phyloP scores from a whole-genome alignment of 2,888 invertebrate species.

The Drosophila emarginata region DNA sequence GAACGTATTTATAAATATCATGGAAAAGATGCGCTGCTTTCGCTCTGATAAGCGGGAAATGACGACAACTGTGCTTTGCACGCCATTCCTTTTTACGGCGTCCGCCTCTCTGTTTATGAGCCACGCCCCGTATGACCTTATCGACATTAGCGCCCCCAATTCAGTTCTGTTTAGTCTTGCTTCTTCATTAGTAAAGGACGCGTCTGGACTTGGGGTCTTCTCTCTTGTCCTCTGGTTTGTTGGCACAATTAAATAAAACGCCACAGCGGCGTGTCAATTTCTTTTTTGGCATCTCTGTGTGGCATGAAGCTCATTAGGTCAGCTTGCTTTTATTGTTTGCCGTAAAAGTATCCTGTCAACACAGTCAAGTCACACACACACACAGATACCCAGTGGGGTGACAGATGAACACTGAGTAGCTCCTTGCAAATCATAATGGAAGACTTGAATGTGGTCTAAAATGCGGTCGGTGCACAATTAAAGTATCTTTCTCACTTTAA shows the following conservation, averaged over 20 bases:
- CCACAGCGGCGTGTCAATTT: slow-evolving; percentile 65
- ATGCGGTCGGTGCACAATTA: slow-evolving; percentile 6
- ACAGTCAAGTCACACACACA: not conserved
- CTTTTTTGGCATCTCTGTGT: slow-evolving; percentile 40
- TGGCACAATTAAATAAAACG: slow-evolving; percentile 64
- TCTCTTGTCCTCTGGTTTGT: slow-evolving; percentile 48
- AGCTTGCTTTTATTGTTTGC: slow-evolving; percentile 23
- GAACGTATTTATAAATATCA: slow-evolving; percentile 40
- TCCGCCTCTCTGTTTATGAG: slow-evolving; percentile 55
- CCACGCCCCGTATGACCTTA: slow-evolving; percentile 62
- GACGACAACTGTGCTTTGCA: slow-evolving; percentile 28
- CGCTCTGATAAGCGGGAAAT: slow-evolving; percentile 51
- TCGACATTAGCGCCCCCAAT: slow-evolving; percentile 35
- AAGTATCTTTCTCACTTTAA: not conserved
- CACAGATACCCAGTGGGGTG: not conserved
- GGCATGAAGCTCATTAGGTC: slow-evolving; percentile 67
- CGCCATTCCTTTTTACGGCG: slow-evolving; percentile 54
- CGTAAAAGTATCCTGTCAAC: slow-evolving; percentile 15
- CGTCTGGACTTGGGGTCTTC: slow-evolving; percentile 5
- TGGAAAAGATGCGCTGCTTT: slow-evolving; percentile 16
- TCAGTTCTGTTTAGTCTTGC: slow-evolving; percentile 5
- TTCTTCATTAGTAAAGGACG: slow-evolving; percentile 14
- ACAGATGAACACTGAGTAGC: not conserved
- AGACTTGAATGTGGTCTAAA: not conserved
- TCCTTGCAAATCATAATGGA: slow-evolving; percentile 1